phyloP scores from a whole-genome alignment of 2,888 invertebrate species.

The Machimus atricapillus region DNA sequence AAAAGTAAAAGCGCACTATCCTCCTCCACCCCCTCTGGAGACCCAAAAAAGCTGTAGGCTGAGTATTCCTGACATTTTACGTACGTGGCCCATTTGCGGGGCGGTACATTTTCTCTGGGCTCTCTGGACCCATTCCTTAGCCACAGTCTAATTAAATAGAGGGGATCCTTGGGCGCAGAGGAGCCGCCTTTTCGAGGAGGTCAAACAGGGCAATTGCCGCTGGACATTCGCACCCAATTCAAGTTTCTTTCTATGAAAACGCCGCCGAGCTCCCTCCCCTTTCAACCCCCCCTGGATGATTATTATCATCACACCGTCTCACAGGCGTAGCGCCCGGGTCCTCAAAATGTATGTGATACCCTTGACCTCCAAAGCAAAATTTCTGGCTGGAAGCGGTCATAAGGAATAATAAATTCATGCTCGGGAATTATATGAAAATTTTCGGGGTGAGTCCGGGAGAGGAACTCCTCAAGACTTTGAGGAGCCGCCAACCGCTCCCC shows the following conservation, averaged over 20 bases:
- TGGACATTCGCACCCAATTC: background rate
- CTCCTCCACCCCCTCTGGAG: background rate
- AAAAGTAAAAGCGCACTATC: background rate
- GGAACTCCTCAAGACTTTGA: background rate
- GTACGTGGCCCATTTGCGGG: background rate
- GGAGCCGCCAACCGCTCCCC: background rate
- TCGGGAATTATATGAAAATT: background rate
- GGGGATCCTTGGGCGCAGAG: background rate
- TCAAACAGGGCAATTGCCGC: background rate
- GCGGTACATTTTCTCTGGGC: background rate
- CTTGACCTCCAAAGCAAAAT: background rate
- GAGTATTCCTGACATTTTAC: background rate
- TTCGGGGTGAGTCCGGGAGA: background rate
- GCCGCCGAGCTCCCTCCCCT: background rate
- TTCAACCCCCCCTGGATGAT: background rate
- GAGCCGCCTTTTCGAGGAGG: background rate
- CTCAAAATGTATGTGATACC: background rate
- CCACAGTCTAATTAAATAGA: background rate
- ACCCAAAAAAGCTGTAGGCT: background rate
- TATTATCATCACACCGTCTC: background rate
- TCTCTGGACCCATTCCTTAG: background rate
- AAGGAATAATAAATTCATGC: background rate
- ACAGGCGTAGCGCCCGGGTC: background rate
- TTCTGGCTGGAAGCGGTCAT: background rate
- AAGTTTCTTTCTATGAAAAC: background rate